Conservation (phyloP, 2,888 invertebrate genomes). For the Phaedon cochleariae region DNA sequence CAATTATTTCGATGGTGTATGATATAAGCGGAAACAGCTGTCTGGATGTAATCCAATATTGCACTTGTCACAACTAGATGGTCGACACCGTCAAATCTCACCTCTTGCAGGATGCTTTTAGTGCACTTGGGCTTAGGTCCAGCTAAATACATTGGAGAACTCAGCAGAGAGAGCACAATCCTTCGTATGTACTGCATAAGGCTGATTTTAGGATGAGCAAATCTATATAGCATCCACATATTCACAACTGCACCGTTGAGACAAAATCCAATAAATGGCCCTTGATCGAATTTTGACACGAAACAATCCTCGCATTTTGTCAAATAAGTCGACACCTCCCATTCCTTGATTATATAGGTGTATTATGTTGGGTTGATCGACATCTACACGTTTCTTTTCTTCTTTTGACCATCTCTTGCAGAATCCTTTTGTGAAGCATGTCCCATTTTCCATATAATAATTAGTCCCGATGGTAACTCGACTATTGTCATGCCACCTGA, state of each 20-base stretch:
- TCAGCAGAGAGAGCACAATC: constrained; percentile 14
- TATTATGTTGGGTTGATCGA: too few relatives aligned
- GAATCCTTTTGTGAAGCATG: neutral
- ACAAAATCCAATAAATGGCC: neutral
- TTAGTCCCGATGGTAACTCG: neutral
- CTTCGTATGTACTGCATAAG: neutral
- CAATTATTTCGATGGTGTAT: too few relatives aligned
- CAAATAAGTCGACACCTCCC: neutral
- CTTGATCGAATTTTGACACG: constrained; percentile 12
- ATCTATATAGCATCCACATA: too few relatives aligned
- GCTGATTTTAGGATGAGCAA: too few relatives aligned
- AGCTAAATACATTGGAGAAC: constrained; percentile 14
- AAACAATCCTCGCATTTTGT: neutral
- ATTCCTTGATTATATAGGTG: neutral
- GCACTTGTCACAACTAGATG: too few relatives aligned
- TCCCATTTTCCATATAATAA: too few relatives aligned
- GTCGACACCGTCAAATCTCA: constrained; percentile 2
- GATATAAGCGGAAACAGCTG: too few relatives aligned
- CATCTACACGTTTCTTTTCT: too few relatives aligned
- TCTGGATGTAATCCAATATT: too few relatives aligned
- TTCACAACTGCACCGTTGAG: too few relatives aligned
- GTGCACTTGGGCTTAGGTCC: constrained; percentile 13
- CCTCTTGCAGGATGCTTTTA: neutral
- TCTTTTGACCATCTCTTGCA: neutral
- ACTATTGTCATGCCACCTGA: constrained; percentile 12